Evolutionary conservation across 2,113 vertebrate species (phyloP).

Genomic region (Syrmaticus mikado): DNA sequence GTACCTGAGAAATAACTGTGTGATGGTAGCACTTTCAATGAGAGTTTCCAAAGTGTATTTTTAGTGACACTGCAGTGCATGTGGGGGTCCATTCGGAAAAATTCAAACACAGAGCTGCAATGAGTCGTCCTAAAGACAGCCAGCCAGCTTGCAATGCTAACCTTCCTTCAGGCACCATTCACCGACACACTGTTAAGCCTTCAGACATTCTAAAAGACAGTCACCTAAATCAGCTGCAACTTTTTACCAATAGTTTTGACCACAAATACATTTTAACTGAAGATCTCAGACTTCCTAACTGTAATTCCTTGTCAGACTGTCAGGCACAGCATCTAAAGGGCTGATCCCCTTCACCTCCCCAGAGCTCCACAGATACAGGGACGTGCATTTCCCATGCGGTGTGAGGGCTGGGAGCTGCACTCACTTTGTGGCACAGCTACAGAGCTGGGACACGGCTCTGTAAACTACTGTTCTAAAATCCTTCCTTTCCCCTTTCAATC

Average conservation of each 20-base stretch:
- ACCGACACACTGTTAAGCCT: not conserved
- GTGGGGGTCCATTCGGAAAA: accelerated
- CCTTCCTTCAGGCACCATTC: not conserved
- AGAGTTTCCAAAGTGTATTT: not conserved
- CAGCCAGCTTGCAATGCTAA: not conserved
- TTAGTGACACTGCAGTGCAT: not conserved
- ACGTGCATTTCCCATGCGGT: accelerated
- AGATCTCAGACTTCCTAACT: not conserved
- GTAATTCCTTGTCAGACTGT: not conserved
- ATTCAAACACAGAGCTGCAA: not conserved
- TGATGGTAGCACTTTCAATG: not conserved
- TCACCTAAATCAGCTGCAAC: not conserved
- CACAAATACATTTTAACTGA: not conserved
- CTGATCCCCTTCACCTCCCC: accelerated
- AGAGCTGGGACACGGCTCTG: accelerated
- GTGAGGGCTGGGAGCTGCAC: not conserved
- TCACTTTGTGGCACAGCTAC: not conserved
- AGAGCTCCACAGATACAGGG: accelerated
- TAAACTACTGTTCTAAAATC: not conserved
- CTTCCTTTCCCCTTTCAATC: not conserved
- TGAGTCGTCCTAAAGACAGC: not conserved
- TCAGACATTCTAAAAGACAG: not conserved
- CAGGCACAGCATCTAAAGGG: not conserved
- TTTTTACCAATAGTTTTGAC: not conserved
- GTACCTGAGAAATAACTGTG: not conserved